These are phyloP conservation scores for Scaptomyza graminum DNA, from an alignment of 1,140 invertebrate genomes.

Conservation along the genomic window DNA sequence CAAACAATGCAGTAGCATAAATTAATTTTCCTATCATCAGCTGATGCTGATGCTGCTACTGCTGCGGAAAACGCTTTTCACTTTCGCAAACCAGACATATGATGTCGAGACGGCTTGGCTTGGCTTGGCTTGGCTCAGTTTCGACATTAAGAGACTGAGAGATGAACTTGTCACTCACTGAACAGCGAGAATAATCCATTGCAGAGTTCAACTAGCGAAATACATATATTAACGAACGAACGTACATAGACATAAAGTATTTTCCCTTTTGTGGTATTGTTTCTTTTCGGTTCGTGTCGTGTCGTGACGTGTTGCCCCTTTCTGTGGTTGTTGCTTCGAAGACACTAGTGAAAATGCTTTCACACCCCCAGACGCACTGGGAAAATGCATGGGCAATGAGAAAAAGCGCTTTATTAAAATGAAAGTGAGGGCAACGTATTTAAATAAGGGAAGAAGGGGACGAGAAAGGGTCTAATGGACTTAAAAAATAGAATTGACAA, in stretches of 20 bases:
- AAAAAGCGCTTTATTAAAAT: conserved; percentile 38
- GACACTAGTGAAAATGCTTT: conserved; percentile 59
- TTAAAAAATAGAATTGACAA: no score
- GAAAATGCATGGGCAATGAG: conserved; percentile 59
- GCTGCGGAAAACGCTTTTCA: conserved; percentile 66
- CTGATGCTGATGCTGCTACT: conserved; percentile 31
- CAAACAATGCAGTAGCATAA: conserved; percentile 69
- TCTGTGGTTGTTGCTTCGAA: conserved; percentile 24
- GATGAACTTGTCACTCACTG: conserved; percentile 42
- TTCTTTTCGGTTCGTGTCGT: conserved; percentile 8
- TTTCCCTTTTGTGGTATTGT: conserved; percentile 48
- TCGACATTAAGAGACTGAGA: conserved; percentile 38
- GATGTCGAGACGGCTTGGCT: conserved; percentile 29
- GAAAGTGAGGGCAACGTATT: conserved; percentile 12
- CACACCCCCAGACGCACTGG: conserved; percentile 32
- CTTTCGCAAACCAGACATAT: conserved; percentile 56
- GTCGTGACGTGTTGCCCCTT: conserved; percentile 52
- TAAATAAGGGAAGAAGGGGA: not conserved
- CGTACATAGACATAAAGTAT: not conserved
- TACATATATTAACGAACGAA: not conserved
- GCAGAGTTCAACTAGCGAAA: not conserved
- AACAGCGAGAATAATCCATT: conserved; percentile 50
- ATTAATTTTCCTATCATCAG: conserved; percentile 72
- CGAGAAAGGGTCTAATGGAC: no score
- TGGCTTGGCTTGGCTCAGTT: conserved; percentile 47